Percentiles rank a stretch among this genome's conserved stretches.
These are phyloP conservation scores for Protonemura montana DNA, from an alignment of 2,888 invertebrate species.

Conservation along the genomic window DNA sequence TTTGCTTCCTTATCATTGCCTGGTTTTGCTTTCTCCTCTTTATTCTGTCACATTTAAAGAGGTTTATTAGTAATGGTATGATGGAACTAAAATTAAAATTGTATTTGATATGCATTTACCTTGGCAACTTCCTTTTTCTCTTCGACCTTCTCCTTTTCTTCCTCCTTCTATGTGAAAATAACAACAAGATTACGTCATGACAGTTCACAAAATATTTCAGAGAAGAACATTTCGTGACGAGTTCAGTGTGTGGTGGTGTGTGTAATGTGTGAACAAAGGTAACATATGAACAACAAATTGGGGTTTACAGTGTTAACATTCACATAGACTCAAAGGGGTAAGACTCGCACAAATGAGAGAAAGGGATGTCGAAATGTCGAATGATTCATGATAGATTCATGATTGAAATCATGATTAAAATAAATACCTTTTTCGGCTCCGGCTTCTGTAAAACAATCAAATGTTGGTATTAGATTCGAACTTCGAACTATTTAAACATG, in stretches of 20 bases:
- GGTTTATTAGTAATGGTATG: not conserved
- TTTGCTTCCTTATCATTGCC: slow-evolving; percentile 28
- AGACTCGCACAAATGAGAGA: not conserved
- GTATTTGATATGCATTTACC: not conserved
- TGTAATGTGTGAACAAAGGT: not conserved
- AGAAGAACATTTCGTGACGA: not conserved
- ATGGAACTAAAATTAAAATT: slow-evolving; percentile 18
- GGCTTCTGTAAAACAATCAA: slow-evolving; percentile 10
- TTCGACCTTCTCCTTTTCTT: slow-evolving; percentile 17
- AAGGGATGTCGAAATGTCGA: not conserved
- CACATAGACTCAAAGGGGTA: not conserved
- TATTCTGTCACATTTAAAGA: slow-evolving; percentile 35
- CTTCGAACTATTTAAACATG: not conserved
- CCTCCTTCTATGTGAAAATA: slow-evolving; percentile 9
- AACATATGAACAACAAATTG: not conserved
- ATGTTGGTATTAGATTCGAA: not conserved
- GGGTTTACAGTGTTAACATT: slow-evolving; percentile 1
- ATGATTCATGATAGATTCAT: not conserved
- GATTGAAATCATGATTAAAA: not conserved
- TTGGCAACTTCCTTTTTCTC: slow-evolving; percentile 2
- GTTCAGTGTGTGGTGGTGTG: not conserved
- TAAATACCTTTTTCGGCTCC: slow-evolving; percentile 18
- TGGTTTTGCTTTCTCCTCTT: slow-evolving; percentile 37
- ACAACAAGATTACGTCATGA: not conserved
- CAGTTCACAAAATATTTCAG: not conserved